Evolutionary conservation across 2,797 vertebrate genomes (phyloP), one percentile per base, ranked within the genome.

Genomic region (Margarornis squamiger): DNA sequence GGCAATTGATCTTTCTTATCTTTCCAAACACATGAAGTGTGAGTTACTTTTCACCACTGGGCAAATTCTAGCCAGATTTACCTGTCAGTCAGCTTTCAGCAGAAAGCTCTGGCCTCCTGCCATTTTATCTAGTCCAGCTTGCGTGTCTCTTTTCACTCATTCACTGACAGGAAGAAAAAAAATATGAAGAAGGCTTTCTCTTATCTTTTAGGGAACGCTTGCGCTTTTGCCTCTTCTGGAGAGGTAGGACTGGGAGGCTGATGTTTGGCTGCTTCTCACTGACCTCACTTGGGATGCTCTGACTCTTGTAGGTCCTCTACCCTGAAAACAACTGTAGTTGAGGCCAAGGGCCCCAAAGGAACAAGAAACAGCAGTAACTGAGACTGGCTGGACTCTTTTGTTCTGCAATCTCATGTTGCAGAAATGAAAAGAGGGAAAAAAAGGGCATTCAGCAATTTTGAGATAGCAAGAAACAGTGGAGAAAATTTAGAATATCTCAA

Each of bases 1-100:
- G 67, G 74, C 82, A 76, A 57, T 73, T 93, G 77, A 93, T 94
- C 82, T 82, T 70, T 49, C 82, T 90, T 96, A 86, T 90, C 91
- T 92, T 86, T 79, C 52, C 21, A 6, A 82, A 43, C 73, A 66
- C 55, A 71, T 92, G 88, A 92, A 92, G 51, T 3, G 3, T 30
- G n/a, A 76, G 45, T 77, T 92, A 45, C 49, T 74, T 93, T 77
- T 94, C 73, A 93, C 52, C 63, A 62, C 52, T 74, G 86, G 62
- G 62, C 51, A 84, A 63, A 84, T 88, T 72, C 70, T 52, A 62
- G 58, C 51, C 38, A 45, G 36, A 55, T 24, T 76, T 92, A 70
- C 51, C 34, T 90, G 55, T 84, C 82, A 83, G 66, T 83, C 73
- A 93, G 24, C 73, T 92, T 86, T 70, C 52, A 80, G 62, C 55